Conservation (phyloP, 2,797 vertebrate species). For the Propithecus perrieri region DNA sequence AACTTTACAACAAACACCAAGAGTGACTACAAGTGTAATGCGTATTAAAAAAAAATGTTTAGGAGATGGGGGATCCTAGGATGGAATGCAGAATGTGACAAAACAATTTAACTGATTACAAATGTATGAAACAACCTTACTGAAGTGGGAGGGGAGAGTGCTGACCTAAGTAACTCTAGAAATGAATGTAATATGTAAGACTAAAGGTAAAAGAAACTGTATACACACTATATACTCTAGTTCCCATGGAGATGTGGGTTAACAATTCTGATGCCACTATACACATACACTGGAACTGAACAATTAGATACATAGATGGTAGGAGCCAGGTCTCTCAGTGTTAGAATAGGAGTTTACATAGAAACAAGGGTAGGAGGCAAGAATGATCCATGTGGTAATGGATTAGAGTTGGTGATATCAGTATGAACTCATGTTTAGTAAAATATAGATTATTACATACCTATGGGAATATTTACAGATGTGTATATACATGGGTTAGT, state of each 20-base stretch:
- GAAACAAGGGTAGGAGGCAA: not conserved
- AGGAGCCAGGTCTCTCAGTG: not conserved
- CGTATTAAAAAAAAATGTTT: not conserved
- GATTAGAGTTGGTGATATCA: not conserved
- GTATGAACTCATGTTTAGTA: not conserved
- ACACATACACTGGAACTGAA: not conserved
- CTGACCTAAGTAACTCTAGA: not conserved
- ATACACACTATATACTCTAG: not conserved
- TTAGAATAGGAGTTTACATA: not conserved
- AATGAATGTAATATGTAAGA: not conserved
- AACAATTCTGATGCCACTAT: not conserved
- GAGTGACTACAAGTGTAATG: not conserved
- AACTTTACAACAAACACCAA: not conserved
- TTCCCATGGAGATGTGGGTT: not conserved
- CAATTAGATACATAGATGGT: not conserved
- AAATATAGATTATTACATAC: not conserved
- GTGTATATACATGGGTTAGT: not conserved
- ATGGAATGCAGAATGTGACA: not conserved
- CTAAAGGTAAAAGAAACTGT: not conserved
- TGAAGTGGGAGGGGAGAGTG: not conserved
- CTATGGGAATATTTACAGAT: not conserved
- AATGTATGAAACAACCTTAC: not conserved
- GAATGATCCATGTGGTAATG: not conserved
- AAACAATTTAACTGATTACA: slow-evolving; percentile 7
- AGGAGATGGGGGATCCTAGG: not conserved